Evolutionary conservation across 2,888 invertebrate genomes (phyloP).

Genomic region (Gortyna flavago): DNA sequence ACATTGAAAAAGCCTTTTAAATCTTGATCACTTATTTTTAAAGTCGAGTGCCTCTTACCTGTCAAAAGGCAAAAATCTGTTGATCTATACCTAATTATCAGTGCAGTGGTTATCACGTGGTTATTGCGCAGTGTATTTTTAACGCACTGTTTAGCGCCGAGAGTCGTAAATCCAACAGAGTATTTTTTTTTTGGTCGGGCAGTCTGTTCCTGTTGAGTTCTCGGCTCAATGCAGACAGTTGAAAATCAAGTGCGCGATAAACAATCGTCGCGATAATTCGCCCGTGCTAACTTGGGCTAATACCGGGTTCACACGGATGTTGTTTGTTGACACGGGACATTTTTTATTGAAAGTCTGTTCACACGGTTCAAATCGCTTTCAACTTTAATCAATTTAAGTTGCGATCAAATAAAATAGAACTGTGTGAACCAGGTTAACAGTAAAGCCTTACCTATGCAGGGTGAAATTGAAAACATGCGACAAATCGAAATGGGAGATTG

Average conservation of each 20-base stretch:
- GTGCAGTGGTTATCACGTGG: too few relatives aligned
- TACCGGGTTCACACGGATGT: neutral
- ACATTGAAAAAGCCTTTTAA: neutral
- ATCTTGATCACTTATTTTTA: slow-evolving; percentile 2
- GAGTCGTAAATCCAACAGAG: neutral
- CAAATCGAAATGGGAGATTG: too few relatives aligned
- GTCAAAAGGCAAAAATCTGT: neutral
- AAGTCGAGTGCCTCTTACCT: neutral
- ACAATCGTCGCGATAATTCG: too few relatives aligned
- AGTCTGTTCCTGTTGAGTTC: too few relatives aligned
- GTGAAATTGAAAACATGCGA: too few relatives aligned
- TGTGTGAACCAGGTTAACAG: neutral
- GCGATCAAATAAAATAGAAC: neutral
- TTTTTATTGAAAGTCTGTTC: neutral
- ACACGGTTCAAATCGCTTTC: neutral
- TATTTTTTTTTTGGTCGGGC: neutral
- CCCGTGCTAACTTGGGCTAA: too few relatives aligned
- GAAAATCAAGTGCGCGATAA: neutral
- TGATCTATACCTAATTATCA: slow-evolving; percentile 17
- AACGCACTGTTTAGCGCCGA: neutral
- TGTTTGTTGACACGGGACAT: neutral
- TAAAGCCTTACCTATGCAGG: too few relatives aligned
- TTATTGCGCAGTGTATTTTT: neutral
- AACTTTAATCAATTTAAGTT: neutral
- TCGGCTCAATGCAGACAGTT: neutral